Evolutionary conservation across 2,113 vertebrate genomes (phyloP), one percentile per base, ranked within the genome.

Genomic region (Malurus cyaneus): DNA sequence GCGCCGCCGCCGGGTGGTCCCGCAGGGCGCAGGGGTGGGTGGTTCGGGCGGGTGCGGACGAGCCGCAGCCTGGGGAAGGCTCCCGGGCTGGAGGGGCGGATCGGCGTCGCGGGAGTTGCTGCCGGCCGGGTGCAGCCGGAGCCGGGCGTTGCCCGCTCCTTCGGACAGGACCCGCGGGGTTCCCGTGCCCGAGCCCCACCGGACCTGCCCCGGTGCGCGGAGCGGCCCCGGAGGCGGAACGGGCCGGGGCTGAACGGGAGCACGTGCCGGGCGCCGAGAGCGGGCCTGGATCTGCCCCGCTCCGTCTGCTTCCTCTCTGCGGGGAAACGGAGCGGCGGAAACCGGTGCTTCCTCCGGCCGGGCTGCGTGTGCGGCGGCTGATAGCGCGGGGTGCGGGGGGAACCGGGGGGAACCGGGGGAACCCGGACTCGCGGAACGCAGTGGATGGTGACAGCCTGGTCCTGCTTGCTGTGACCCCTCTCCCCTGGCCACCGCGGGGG

Each of bases 281-380:
- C 71, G 17, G 71, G 86, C 86, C 86, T 64, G 89, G 72, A 80
- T 93, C 89, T 87, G 73, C 34, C 83, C 83, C 15, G 34, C 80
- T 91, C 86, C 70, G 56, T 87, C 76, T 60, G 94, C 86, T 96
- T 95, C 91, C 91, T 94, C 86, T 79, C 53, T 17, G 64, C 19
- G 18, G 91, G 65, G 89, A 88, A 85, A 24, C 60, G 42, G 31
- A 78, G 90, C 1, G 56, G 74, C 91, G 93, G 93, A 94, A 93
- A 82, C 92, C 54, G 49, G 67, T 62, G 41, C 80, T 96, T 96
- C 96, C 94, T 95, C n/a, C 44, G 39, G 57, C 26, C 17, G 9
- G 76, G 72, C 91, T 88, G 85, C 14, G 23, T 70, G 81, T 44
- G 62, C 66, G 11, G 2, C 7, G 47, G 85, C 89, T 64, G 95